phyloP scores from a whole-genome alignment of 1,140 invertebrate genomes.

The Drosophila auraria region DNA sequence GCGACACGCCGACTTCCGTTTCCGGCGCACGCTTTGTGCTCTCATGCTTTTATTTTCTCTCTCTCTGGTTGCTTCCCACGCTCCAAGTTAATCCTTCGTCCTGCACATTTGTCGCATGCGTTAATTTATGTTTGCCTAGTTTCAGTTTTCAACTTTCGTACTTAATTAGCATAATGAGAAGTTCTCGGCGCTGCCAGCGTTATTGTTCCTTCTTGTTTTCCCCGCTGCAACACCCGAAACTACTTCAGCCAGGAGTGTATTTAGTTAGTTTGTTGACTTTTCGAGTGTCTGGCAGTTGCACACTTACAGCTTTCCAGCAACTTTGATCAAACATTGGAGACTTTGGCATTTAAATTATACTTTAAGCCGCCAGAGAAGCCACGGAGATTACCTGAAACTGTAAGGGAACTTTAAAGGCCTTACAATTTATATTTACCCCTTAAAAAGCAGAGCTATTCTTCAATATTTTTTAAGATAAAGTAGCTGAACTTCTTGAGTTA shows the following conservation, averaged over 20 bases:
- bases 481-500: background rate
- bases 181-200: constrained; percentile 29
- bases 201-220: constrained; percentile 31
- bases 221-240: constrained; percentile 43
- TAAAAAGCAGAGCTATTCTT: too few species aligned
- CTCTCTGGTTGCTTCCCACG: background rate
- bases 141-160: constrained; percentile 53
- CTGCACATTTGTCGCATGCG: constrained; percentile 72
- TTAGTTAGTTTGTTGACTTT: constrained; percentile 60
- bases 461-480: background rate
- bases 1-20: constrained; percentile 71
- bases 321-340: constrained; percentile 45
- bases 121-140: constrained; percentile 70
- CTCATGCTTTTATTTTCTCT: background rate
- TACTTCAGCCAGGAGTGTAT: constrained; percentile 50
- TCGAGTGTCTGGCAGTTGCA: constrained; percentile 49
- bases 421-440: too few species aligned
- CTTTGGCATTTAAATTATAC: constrained; percentile 13
- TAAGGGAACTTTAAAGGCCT: too few species aligned
- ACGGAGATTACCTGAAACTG: background rate
- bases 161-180: constrained; percentile 70
- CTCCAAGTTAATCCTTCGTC: constrained; percentile 21
- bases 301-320: constrained; percentile 32
- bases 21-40: constrained; percentile 33
- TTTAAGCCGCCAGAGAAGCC: background rate